phyloP scores from a whole-genome alignment of 2,113 vertebrate genomes.

The Gymnogyps californianus region DNA sequence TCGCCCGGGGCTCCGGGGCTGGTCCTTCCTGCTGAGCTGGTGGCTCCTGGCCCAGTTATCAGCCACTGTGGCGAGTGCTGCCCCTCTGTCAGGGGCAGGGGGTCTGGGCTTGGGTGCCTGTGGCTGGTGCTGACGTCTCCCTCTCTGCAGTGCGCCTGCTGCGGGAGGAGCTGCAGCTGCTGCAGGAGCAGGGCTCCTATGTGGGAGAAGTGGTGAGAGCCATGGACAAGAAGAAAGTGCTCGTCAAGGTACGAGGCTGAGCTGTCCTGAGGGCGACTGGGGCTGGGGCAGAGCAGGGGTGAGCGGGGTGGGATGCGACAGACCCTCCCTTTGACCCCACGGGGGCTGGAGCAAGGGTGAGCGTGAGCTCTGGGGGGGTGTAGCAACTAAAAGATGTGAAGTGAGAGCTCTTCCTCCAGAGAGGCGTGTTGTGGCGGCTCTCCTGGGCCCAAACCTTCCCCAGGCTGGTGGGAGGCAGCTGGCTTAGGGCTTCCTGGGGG shows the following conservation, averaged over 20 bases:
- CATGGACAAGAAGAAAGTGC: slow-evolving; percentile 99
- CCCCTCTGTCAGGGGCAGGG: accelerated
- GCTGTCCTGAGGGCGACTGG: accelerated
- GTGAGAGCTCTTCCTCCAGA: not conserved
- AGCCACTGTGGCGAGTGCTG: not conserved
- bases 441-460: not conserved
- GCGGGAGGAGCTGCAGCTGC: slow-evolving; percentile 93
- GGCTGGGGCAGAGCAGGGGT: not conserved
- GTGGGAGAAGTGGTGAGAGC: slow-evolving; percentile 97
- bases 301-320: accelerated
- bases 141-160: slow-evolving; percentile 83
- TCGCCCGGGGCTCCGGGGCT: accelerated
- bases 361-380: accelerated
- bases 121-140: not conserved
- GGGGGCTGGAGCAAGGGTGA: accelerated
- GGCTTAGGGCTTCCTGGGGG: not conserved
- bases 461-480: not conserved
- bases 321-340: accelerated
- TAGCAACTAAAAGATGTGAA: accelerated
- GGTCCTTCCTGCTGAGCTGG: not conserved
- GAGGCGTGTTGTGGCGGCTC: accelerated
- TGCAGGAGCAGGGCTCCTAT: slow-evolving; percentile 97
- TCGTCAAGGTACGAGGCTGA: slow-evolving; percentile 87
- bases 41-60: not conserved
- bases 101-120: too few species aligned